Conservation (phyloP, 2,888 invertebrate genomes). For the Cremastinae sp. region DNA sequence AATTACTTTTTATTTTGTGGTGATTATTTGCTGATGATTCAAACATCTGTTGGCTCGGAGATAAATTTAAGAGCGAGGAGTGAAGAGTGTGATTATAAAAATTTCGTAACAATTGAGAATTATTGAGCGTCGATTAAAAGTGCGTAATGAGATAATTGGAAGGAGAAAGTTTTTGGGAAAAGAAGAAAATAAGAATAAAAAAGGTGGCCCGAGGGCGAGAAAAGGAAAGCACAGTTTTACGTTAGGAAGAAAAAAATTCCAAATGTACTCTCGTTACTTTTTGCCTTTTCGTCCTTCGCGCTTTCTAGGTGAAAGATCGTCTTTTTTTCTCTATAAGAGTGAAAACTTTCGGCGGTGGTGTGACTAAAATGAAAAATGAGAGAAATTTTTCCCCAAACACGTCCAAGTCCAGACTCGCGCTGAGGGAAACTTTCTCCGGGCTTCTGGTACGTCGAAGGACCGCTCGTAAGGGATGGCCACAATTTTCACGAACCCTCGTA, state of each 20-base stretch:
- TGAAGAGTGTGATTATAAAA: too few species aligned
- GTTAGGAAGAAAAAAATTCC: constrained; percentile 42
- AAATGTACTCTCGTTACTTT: constrained; percentile 39
- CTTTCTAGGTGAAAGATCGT: constrained; percentile 35
- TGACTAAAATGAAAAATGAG: constrained; percentile 74
- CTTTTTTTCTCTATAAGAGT: constrained; percentile 17
- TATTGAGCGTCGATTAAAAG: constrained; percentile 2
- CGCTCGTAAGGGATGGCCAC: not conserved
- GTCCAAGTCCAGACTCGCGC: too few species aligned
- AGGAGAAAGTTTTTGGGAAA: constrained; percentile 49
- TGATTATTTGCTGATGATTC: too few species aligned
- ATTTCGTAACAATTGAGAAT: not conserved
- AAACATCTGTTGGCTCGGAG: too few species aligned
- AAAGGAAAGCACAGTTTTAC: too few species aligned
- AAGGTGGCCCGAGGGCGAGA: not conserved
- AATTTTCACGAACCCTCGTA: constrained; percentile 37
- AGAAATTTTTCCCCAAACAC: constrained; percentile 67
- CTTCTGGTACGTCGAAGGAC: not conserved
- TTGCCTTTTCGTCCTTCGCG: constrained; percentile 2
- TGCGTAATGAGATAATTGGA: constrained; percentile 3
- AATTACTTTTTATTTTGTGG: too few species aligned
- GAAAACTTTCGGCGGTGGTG: constrained; percentile 56
- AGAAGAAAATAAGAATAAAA: constrained; percentile 43
- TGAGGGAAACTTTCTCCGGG: constrained; percentile 63
- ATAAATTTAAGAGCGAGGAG: too few species aligned